These are phyloP conservation scores for Hydriomena furcata DNA, from an alignment of 2,888 invertebrate genomes.

Conservation along the genomic window DNA sequence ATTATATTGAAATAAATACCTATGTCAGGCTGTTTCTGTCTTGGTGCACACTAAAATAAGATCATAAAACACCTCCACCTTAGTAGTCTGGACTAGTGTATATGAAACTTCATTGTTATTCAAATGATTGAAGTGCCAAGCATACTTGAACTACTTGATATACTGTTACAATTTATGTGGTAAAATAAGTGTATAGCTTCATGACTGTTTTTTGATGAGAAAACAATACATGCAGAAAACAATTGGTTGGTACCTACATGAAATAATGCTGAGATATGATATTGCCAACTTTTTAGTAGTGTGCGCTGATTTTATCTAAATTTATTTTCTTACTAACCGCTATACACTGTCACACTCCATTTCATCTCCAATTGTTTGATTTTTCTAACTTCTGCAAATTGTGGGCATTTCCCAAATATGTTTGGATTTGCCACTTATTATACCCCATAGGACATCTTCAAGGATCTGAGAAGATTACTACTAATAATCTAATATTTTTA, in stretches of 20 bases:
- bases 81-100: constrained; percentile 15
- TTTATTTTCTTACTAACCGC: constrained; percentile 37
- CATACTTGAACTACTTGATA: constrained; percentile 5
- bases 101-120: constrained; percentile 28
- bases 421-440: too few relatives aligned
- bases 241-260: too few relatives aligned
- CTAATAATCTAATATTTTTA: too few relatives aligned
- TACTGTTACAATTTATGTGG: background rate
- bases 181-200: background rate
- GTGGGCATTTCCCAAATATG: too few relatives aligned
- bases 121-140: constrained; percentile 19
- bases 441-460: too few relatives aligned
- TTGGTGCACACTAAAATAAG: too few relatives aligned
- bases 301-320: constrained; percentile 20
- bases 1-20: too few relatives aligned
- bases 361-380: background rate
- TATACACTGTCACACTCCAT: constrained; percentile 16
- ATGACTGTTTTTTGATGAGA: constrained; percentile 6
- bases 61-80: too few relatives aligned
- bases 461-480: too few relatives aligned
- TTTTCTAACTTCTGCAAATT: too few relatives aligned
- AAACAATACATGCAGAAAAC: constrained; percentile 4
- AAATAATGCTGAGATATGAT: constrained; percentile 21
- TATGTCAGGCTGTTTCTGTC: too few relatives aligned
- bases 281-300: constrained; percentile 1